phyloP scores from a whole-genome alignment of 2,113 vertebrate genomes.

The Podarcis raffonei region DNA sequence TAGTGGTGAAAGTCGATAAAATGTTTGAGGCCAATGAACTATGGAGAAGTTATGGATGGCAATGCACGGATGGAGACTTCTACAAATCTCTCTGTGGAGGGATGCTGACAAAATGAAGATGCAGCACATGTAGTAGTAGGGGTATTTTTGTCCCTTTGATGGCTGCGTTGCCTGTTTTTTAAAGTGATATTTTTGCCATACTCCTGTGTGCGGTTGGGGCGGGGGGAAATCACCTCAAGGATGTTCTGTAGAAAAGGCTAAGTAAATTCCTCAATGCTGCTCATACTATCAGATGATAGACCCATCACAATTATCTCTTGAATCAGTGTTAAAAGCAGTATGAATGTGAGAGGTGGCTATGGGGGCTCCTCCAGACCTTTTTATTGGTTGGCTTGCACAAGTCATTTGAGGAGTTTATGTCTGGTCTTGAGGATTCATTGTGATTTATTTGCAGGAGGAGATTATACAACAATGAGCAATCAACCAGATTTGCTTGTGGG shows the following conservation, averaged over 20 bases:
- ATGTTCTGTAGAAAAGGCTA: neutral
- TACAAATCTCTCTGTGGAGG: slow-evolving; percentile 7
- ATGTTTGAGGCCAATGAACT: slow-evolving; percentile 18
- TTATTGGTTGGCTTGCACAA: too few relatives aligned
- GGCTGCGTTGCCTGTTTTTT: neutral
- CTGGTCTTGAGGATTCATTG: too few relatives aligned
- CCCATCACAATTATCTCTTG: neutral
- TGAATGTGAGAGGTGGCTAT: neutral
- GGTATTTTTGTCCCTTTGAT: neutral
- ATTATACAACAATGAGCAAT: too few relatives aligned
- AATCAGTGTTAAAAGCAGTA: neutral
- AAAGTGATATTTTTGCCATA: neutral
- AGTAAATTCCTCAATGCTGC: neutral
- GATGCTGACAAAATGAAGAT: slow-evolving; percentile 15
- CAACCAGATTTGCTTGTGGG: too few relatives aligned
- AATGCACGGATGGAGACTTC: neutral
- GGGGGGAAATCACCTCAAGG: neutral
- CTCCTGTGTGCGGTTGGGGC: too few relatives aligned
- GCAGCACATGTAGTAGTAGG: neutral
- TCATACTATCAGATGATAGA: neutral
- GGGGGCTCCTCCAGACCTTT: too few relatives aligned
- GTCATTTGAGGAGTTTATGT: too few relatives aligned
- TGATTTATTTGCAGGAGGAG: too few relatives aligned
- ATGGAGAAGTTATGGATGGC: slow-evolving; percentile 10
- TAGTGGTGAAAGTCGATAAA: slow-evolving; percentile 20